phyloP scores from a whole-genome alignment of 2,797 vertebrate genomes.

The Melanitta fusca region DNA sequence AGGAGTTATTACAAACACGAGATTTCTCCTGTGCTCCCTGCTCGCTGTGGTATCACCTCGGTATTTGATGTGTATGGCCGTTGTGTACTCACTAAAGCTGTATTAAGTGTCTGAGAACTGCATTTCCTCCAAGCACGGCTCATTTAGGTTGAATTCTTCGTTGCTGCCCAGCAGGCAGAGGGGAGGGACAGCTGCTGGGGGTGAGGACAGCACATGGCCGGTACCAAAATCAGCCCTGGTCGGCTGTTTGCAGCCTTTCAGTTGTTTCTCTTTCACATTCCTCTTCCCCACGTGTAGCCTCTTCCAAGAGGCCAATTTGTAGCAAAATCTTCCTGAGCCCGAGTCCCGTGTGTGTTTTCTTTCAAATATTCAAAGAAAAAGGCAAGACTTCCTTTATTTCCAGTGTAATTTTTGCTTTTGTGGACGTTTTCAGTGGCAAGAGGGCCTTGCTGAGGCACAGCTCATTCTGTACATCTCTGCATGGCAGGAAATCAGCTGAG shows the following conservation, averaged over 20 bases:
- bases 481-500: not conserved
- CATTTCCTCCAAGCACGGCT: not conserved
- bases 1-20: not conserved
- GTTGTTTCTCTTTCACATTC: not conserved
- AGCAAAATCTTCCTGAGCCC: not conserved
- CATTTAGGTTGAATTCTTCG: not conserved
- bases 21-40: not conserved
- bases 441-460: not conserved
- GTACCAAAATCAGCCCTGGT: not conserved
- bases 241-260: not conserved
- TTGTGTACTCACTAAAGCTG: not conserved
- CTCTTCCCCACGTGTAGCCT: rapidly evolving
- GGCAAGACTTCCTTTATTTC: not conserved
- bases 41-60: not conserved
- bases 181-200: not conserved
- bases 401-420: not conserved
- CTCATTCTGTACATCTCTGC: not conserved
- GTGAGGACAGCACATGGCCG: not conserved
- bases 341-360: not conserved
- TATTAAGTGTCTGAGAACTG: not conserved
- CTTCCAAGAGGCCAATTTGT: not conserved
- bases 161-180: not conserved
- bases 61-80: not conserved
- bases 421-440: not conserved
- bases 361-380: not conserved